Conservation (phyloP, 2,797 vertebrate genomes). For the Liasis olivaceus region DNA sequence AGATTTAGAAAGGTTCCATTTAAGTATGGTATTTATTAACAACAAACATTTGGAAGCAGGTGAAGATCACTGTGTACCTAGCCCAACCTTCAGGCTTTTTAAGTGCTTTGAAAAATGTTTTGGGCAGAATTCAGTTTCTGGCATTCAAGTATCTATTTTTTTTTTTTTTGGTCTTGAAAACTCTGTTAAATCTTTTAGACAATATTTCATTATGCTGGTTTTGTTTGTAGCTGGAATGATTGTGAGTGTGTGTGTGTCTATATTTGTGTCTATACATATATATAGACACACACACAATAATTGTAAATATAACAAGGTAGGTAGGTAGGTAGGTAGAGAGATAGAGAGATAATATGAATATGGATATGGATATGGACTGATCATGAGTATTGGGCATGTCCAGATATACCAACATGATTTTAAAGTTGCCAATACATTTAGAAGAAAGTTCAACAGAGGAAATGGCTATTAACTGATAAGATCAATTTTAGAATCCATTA, state of each 20-base stretch:
- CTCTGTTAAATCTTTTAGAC: constrained; percentile 7
- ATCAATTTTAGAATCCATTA: neutral
- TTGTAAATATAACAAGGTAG: neutral
- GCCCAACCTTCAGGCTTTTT: constrained; percentile 25
- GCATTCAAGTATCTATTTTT: neutral
- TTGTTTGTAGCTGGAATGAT: neutral
- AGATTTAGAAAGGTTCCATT: constrained; percentile 20
- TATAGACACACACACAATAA: neutral
- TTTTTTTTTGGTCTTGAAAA: constrained; percentile 14
- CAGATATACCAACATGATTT: neutral
- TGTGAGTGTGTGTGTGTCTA: neutral
- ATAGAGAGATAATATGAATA: neutral
- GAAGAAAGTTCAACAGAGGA: neutral
- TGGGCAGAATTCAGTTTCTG: constrained; percentile 25
- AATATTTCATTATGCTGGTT: neutral
- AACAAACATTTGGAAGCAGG: constrained; percentile 15
- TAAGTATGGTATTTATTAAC: neutral
- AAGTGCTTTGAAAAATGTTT: constrained; percentile 10
- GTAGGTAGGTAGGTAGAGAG: too few species aligned
- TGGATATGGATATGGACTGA: neutral
- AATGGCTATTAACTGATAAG: neutral
- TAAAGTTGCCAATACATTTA: neutral
- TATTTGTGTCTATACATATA: neutral
- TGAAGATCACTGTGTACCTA: neutral
- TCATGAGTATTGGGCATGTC: neutral